Base-by-base conservation (phyloP, 1,140 invertebrate species). In the Magallana ariakensis region DNA sequence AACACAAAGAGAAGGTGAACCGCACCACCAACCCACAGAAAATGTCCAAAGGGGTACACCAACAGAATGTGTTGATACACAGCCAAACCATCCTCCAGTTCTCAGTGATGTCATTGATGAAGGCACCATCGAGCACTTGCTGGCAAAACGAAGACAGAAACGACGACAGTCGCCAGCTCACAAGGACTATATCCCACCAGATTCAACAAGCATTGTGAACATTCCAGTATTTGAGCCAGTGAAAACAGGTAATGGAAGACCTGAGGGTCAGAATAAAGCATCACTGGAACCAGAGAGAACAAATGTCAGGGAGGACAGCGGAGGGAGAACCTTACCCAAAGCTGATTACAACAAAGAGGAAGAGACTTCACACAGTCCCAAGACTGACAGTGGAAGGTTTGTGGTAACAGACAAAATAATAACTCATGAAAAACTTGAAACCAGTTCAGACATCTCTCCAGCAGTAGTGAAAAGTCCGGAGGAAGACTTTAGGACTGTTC, bases 91-190 rank as follows among this genome's bases (percentile, higher is more conserved):
- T 8, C 66, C 66, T 22, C 22, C 66, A 46, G 66, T 75, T 26
- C 66, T 75, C 33, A 75, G 22, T 26, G 66, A 75, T 75, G 66
- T 75, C 66, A 75, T 75, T 19, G 66, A 75, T 33, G 66, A 75
- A 13, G 66, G 22, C 4, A 26, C 22, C 66, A 75, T 75, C 33
- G 66, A 75, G 26, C 22, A 22, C 8, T 13, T 75, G 66, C 33
- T 75, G 22, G 66, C 66, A 5, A 26, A 11, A 26, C 66, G 66
- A 75, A 75, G 66, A 75, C 66, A 46, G 22, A 75, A 26, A 75
- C 66, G 66, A 0, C 22, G 66, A 26, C 66, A 75, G 22, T 75
- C 66, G 4, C 66, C 66, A 26, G 66, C 66, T 10, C 26, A 75
- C 10, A 75, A 75, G 15, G 66, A 75, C 66, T 75, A 26, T 26